A percentile compares a stretch with the other conserved stretches of the same genome.
Evolutionary conservation across 2,888 invertebrate genomes (phyloP).

Genomic region (Ichneumoninae sp.): DNA sequence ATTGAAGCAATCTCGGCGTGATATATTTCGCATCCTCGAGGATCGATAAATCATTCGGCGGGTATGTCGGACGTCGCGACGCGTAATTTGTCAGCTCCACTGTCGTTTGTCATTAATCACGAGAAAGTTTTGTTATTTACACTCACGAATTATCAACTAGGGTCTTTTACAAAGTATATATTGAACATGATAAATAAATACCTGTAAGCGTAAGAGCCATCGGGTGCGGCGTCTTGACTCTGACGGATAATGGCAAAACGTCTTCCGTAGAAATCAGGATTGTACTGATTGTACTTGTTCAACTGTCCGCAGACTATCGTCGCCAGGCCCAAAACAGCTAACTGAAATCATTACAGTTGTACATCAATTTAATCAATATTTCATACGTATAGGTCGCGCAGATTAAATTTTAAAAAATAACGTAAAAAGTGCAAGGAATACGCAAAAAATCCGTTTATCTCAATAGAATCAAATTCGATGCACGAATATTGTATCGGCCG

Average conservation of each 20-base stretch:
- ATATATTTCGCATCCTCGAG: neutral
- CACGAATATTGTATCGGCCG: neutral
- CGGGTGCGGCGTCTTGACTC: conserved; percentile 79
- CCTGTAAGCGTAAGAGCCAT: conserved; percentile 83
- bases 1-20: no score
- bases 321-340: conserved; percentile 72
- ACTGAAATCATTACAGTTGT: conserved; percentile 60
- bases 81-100: conserved; percentile 51
- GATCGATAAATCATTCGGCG: conserved; percentile 49
- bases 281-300: conserved; percentile 73
- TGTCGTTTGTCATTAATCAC: conserved; percentile 52
- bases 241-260: conserved; percentile 81
- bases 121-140: conserved; percentile 33
- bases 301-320: conserved; percentile 73
- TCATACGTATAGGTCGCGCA: neutral
- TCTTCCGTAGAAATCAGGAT: conserved; percentile 76
- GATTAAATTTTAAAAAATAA: neutral
- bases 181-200: conserved; percentile 69
- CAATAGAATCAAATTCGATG: neutral
- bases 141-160: neutral
- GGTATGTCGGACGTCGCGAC: conserved; percentile 3
- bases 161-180: conserved; percentile 7
- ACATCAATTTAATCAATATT: conserved; percentile 17
- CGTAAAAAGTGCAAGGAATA: neutral
- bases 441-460: neutral